Evolutionary conservation across 1,140 invertebrate genomes (phyloP), one percentile per base, ranked within the genome.

Genomic region (Cardiocondyla obscurior): DNA sequence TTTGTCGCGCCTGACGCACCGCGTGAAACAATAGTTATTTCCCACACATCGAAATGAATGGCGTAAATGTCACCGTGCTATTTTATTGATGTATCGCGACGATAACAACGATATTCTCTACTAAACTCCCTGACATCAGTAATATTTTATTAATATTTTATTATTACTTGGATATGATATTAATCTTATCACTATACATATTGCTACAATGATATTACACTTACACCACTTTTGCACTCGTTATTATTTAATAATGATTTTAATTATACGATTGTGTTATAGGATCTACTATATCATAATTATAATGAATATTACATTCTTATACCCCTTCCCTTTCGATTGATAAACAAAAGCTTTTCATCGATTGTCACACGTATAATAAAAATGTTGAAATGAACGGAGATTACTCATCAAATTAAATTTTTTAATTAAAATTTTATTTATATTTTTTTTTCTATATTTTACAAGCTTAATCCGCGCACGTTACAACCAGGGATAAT

Each of bases 1-100:
- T 67, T 77, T 53, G 44, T 67, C 46, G 46, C 62, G 53, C 42
- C 16, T 67, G 74, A 67, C 62, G 33, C 33, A 12, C 33, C 46
- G 16, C 16, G 62, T 69, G 22, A 79, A 22, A 69, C 62, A 79
- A 67, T 53, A 46, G 60, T 67, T 79, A 79, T 67, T 79, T 79
- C 49, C 49, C 46, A 3, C 58, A 36, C 39, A 22, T 1, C 14
- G 12, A 79, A 53, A 69, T 30, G 33, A 79, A 1, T n/a, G 39
- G 64, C 57, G 51, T 49, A 58, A 73, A 73, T 58, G 22, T 46
- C 28, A 25, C 33, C 44, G 30, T 39, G 49, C 55, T 12, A 30
- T 36, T 44, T 65, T 65, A 44, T 65, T 22, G 7, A 16, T 4
- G 62, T n/a, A n/a, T n/a, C n/a, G n/a, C n/a, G n/a, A n/a, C n/a